These are phyloP conservation scores for Lates japonicus DNA, from an alignment of 2,797 vertebrate species.

Conservation along the genomic window DNA sequence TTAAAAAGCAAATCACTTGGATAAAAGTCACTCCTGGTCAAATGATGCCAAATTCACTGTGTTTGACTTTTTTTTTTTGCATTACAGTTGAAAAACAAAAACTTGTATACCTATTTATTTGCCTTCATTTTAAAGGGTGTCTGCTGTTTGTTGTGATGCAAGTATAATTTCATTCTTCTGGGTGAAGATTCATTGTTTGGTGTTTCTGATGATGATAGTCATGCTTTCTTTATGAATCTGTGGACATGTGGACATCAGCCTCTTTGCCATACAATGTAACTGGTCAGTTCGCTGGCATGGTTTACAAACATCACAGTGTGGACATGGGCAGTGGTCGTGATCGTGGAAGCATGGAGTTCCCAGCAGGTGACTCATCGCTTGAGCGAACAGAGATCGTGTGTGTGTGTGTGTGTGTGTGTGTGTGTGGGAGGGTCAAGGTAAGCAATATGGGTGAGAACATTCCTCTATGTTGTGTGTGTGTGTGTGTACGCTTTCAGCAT, in stretches of 20 bases:
- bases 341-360: slow-evolving; percentile 80
- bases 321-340: slow-evolving; percentile 27
- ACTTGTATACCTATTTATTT: slow-evolving; percentile 7
- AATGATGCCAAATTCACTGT: slow-evolving; percentile 34
- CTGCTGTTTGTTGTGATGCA: too few relatives aligned
- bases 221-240: neutral
- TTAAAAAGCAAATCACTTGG: slow-evolving; percentile 24
- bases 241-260: too few relatives aligned
- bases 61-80: slow-evolving; percentile 9
- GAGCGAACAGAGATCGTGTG: slow-evolving; percentile 58
- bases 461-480: slow-evolving; percentile 22
- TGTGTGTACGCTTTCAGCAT: too few relatives aligned
- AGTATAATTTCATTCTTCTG: too few relatives aligned
- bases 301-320: too few relatives aligned
- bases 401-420: slow-evolving; percentile 44
- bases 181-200: slow-evolving; percentile 25
- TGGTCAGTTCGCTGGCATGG: too few relatives aligned
- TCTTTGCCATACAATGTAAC: too few relatives aligned
- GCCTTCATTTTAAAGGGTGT: slow-evolving; percentile 21
- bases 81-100: slow-evolving; percentile 32
- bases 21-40: slow-evolving; percentile 22
- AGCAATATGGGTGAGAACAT: too few relatives aligned
- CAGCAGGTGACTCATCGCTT: slow-evolving; percentile 80
- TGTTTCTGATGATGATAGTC: slow-evolving; percentile 4
- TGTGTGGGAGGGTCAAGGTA: slow-evolving; percentile 6